These are phyloP conservation scores for Tonatia bakeri DNA, from an alignment of 2,113 vertebrate genomes.

Conservation along the genomic window DNA sequence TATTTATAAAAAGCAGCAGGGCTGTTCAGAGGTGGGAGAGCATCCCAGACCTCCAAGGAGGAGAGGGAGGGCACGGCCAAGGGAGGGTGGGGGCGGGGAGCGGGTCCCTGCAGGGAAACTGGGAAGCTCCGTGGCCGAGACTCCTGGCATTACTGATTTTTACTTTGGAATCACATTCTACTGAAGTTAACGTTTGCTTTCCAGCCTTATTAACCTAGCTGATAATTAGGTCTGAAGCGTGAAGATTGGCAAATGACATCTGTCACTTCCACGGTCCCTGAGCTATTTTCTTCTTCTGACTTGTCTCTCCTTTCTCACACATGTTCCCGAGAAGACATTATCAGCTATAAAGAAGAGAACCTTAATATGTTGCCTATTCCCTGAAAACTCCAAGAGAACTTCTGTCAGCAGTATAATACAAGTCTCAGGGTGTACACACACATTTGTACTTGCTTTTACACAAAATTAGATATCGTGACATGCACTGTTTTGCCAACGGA, in stretches of 20 bases:
- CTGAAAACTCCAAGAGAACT: neutral
- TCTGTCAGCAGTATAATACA: neutral
- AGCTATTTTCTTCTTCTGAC: neutral
- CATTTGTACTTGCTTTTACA: neutral
- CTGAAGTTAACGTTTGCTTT: neutral
- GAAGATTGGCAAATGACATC: neutral
- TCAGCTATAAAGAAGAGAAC: neutral
- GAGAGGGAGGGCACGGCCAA: neutral
- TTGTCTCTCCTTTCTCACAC: neutral
- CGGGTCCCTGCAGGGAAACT: neutral
- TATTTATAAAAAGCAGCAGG: constrained; percentile 49
- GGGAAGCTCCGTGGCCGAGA: accelerated
- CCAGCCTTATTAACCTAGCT: too few species aligned
- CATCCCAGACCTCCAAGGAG: neutral
- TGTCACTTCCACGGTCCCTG: neutral
- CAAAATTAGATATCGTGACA: neutral
- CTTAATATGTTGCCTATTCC: neutral
- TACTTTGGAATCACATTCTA: neutral
- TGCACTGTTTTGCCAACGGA: neutral
- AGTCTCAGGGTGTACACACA: neutral
- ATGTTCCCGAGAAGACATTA: neutral
- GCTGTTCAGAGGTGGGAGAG: neutral
- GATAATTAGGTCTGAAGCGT: neutral
- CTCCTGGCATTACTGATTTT: neutral
- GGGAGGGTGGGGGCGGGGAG: accelerated